phyloP scores from a whole-genome alignment of 2,113 vertebrate species.

The Protobothrops flavoviridis region DNA sequence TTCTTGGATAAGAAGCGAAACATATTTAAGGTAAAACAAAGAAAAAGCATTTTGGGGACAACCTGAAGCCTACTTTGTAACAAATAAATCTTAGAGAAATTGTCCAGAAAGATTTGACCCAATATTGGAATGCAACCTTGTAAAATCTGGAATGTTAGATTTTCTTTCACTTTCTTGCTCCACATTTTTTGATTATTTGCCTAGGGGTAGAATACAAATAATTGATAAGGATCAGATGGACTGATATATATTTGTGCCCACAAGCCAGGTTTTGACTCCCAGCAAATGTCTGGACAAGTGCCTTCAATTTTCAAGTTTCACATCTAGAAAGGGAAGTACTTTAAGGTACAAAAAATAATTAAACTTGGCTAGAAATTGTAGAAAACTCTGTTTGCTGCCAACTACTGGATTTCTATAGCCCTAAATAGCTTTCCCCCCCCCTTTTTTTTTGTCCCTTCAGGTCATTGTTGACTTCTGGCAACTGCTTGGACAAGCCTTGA shows the following conservation, averaged over 20 bases:
- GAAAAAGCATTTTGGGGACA: neutral
- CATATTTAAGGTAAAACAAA: neutral
- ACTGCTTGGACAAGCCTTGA: neutral
- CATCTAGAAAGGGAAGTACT: constrained; percentile 48
- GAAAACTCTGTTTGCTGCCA: neutral
- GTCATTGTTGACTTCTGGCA: neutral
- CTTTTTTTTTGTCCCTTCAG: neutral
- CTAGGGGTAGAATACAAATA: neutral
- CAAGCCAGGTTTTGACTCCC: neutral
- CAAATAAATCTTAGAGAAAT: neutral
- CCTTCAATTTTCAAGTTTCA: neutral
- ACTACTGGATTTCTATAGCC: neutral
- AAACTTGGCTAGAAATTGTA: constrained; percentile 5
- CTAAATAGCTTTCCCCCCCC: neutral
- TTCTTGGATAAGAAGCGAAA: neutral
- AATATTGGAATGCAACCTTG: neutral
- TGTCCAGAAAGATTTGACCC: neutral
- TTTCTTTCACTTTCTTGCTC: neutral
- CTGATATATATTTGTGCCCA: neutral
- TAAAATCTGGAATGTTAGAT: neutral
- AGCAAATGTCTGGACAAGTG: neutral
- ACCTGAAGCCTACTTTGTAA: neutral
- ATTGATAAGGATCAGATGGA: neutral
- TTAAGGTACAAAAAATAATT: constrained; percentile 40
- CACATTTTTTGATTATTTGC: neutral